Evolutionary conservation across 2,797 vertebrate species (phyloP), one percentile per base, ranked within the genome.

Genomic region (Thalassophryne amazonica): DNA sequence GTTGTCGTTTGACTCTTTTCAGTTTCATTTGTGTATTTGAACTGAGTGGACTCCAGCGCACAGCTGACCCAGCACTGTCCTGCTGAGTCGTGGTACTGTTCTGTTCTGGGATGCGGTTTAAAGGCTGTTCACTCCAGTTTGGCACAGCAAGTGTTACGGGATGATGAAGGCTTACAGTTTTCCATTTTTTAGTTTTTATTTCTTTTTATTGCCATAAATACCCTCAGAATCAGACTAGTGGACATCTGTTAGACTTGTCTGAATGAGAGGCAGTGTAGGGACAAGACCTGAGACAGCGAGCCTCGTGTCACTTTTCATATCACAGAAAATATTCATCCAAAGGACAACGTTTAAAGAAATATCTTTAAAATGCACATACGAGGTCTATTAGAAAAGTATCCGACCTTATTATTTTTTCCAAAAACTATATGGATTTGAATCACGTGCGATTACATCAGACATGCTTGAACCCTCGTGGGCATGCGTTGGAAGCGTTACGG

Each of bases 11-110:
- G 43, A 24, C 15, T 53, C 21, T 63, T 71, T 64, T 10, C 23
- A 35, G 34, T 43, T 28, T 60, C 64, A 67, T 72, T 46, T 39
- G 42, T 58, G 36, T 67, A 72, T 69, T 53, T 54, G 22, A 68
- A 47, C 59, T 42, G 56, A 45, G 15, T 45, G 35, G 34, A 70
- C 40, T 73, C 38, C 34, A 57, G 23, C 24, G 19, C 64, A 18
- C 34, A 50, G 23, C 22, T 36, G n/a, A 39, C 40, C 47, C 21
- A 23, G 23, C n/a, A 25, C 15, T n/a, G 2, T 48, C 45, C 25
- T 31, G 16, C 40, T 11, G 42, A 38, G 56, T 13, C 65, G 31
- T 49, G 54, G 54, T 53, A 16, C 38, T 28, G 14, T 58, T 55
- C 38, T 28, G 14, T 58, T 55, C 7, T 69, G 24, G 56, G 25